Base-by-base conservation (phyloP, 2,113 vertebrate genomes). In the Tinamus guttatus region DNA sequence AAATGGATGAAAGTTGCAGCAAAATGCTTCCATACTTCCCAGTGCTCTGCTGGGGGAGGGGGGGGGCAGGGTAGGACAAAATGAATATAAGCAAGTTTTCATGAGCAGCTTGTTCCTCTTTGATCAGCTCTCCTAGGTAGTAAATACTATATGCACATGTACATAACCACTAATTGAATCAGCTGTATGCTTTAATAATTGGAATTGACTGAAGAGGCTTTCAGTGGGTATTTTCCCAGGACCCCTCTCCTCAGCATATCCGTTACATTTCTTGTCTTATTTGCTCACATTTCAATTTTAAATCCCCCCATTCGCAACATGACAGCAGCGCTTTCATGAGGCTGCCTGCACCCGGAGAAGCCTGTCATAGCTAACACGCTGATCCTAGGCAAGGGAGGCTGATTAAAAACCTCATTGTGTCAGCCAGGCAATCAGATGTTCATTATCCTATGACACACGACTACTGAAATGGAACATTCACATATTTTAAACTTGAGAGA, bases 271-370 rank as follows among this genome's bases (percentile, higher is more conserved):
- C 93, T 89, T 85, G 82, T 92, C 93, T 90, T 97, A 94, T 96
- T 95, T 96, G 91, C 96, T 95, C 95, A 93, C 94, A 95, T 97
- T 97, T 97, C 92, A 96, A 92, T 97, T 97, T 96, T 84, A 96
- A 96, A 96, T 96, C 95, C 94, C 28, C 12, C 90, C 78, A 27
- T 11, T 90, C n/a, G 36, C 84, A 95, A 96, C 83, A 76, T 95
- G 95, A 96, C 95, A 96, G 96, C 85, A 89, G 71, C 0, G n/a
- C 94, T 95, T 95, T 95, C 93, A 94, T 81, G 90, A 93, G 85
- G 36, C 81, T 94, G 83, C 87, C 85, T 32, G 84, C 56, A 88
- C 94, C 70, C 75, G 2, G 82, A 30, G 84, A 95, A 94, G 86
- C 91, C 94, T 89, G 84, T 96, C 95, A 96, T 77, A 82, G 73